Conservation (phyloP, 1,140 invertebrate genomes). For the Tigriopus japonicus region DNA sequence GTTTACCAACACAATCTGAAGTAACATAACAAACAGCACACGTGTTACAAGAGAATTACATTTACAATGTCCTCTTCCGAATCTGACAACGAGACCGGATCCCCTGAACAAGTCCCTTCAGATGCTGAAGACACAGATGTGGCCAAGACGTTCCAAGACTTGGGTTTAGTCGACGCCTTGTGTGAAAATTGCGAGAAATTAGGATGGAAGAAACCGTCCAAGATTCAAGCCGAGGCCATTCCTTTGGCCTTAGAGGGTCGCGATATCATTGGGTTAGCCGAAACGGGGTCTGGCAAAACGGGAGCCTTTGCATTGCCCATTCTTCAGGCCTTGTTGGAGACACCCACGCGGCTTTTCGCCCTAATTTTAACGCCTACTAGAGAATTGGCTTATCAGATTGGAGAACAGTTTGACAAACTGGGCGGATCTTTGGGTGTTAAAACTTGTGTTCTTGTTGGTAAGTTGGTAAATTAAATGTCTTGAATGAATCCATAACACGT, state of each 20-base stretch:
- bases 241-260: slow-evolving; percentile 63
- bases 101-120: not conserved
- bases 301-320: slow-evolving; percentile 93
- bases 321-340: slow-evolving; percentile 67
- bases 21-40: too few species aligned
- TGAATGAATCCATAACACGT: too few species aligned
- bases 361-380: slow-evolving; percentile 86
- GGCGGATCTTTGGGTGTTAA: slow-evolving; percentile 72
- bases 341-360: slow-evolving; percentile 82
- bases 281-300: slow-evolving; percentile 96
- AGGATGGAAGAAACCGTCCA: slow-evolving; percentile 82
- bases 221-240: slow-evolving; percentile 85
- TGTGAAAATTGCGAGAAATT: slow-evolving; percentile 76
- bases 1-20: too few species aligned
- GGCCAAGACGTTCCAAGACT: slow-evolving; percentile 14
- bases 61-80: not conserved
- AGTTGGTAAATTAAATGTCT: too few species aligned
- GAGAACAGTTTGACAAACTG: slow-evolving; percentile 85
- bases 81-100: not conserved
- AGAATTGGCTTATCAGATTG: slow-evolving; percentile 76
- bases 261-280: slow-evolving; percentile 89
- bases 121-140: not conserved
- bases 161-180: slow-evolving; percentile 79
- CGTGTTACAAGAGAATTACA: not conserved
- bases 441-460: slow-evolving; percentile 74